Evolutionary conservation across 2,113 vertebrate species (phyloP).

Genomic region (Procavia capensis): DNA sequence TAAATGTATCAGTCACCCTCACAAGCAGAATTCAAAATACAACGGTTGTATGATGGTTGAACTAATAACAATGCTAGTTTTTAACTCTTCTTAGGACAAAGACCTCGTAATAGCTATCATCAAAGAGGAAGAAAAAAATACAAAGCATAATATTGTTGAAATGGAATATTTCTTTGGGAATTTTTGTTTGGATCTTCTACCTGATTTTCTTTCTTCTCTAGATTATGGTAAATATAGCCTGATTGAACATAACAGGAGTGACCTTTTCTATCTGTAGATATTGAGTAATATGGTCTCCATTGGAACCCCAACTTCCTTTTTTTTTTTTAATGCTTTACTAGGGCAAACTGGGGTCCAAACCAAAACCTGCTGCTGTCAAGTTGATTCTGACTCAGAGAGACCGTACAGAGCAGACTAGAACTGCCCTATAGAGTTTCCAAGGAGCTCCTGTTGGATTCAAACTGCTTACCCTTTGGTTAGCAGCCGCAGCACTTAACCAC

Average conservation of each 20-base stretch:
- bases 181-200: background rate
- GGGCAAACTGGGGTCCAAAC: background rate
- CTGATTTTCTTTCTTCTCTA: background rate
- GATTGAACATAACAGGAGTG: background rate
- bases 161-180: slow-evolving; percentile 5
- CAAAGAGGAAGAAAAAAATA: background rate
- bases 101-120: background rate
- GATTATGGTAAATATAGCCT: background rate
- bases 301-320: background rate
- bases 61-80: background rate
- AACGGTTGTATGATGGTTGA: background rate
- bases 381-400: too few relatives aligned
- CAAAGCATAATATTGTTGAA: background rate
- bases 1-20: background rate
- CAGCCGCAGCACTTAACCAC: too few relatives aligned
- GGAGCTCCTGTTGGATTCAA: too few relatives aligned
- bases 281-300: background rate
- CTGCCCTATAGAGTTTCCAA: too few relatives aligned
- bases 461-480: too few relatives aligned
- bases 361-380: too few relatives aligned
- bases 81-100: background rate
- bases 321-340: background rate
- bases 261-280: background rate
- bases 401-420: too few relatives aligned
- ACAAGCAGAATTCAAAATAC: background rate